A percentile compares a stretch with the other conserved stretches of the same genome.
These are phyloP conservation scores for Drosophila melanogaster DNA, from an alignment of 1,140 invertebrate species.

Conservation along the genomic window DNA sequence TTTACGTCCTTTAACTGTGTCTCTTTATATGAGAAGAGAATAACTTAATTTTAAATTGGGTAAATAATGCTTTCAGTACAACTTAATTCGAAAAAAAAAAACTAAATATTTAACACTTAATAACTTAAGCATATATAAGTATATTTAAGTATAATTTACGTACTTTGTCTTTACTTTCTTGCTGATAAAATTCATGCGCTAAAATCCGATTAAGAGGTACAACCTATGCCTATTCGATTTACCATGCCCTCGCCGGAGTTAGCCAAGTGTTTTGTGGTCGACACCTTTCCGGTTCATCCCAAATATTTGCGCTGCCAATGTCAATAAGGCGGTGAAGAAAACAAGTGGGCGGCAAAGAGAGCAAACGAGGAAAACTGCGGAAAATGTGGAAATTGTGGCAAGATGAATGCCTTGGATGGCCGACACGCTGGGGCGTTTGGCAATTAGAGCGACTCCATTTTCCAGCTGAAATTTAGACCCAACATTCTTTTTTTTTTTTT, in stretches of 20 bases:
- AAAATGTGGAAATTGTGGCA: conserved; percentile 28
- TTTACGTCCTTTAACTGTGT: no score
- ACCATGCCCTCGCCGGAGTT: not conserved
- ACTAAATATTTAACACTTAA: no score
- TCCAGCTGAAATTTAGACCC: conserved; percentile 19
- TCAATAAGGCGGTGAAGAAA: conserved; percentile 59
- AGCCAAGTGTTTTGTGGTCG: conserved; percentile 36
- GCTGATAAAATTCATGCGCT: no score
- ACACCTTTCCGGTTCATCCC: conserved; percentile 63
- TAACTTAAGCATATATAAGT: no score
- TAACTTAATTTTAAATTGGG: no score
- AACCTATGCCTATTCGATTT: not conserved
- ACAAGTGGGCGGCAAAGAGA: not conserved
- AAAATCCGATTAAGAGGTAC: not conserved
- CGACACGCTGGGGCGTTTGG: not conserved
- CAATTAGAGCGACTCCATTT: conserved; percentile 14
- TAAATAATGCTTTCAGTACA: no score
- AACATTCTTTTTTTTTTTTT: no score
- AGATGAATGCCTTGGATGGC: conserved; percentile 21
- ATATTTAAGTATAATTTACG: no score
- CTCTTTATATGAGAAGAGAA: no score
- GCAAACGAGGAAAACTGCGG: conserved; percentile 6
- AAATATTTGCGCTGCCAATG: conserved; percentile 66
- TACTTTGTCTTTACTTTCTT: no score
- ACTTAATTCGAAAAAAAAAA: no score